Evolutionary conservation across 2,797 vertebrate species (phyloP).

Genomic region (Bradypus variegatus): DNA sequence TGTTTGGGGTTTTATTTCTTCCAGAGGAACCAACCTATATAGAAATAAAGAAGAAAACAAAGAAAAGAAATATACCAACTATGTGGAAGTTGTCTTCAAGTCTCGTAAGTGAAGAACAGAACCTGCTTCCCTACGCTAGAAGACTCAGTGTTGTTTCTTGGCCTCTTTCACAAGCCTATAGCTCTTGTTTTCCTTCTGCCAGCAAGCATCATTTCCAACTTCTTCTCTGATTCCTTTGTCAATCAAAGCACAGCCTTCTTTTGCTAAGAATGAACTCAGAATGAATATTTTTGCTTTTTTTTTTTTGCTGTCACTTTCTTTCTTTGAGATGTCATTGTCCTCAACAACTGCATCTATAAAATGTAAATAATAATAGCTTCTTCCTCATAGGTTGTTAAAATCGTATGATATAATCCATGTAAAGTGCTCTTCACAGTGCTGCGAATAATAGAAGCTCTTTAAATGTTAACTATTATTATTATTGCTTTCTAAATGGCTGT

Average conservation of each 20-base stretch:
- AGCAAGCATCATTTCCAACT: not conserved
- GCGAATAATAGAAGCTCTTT: conserved; percentile 21
- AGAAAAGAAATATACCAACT: not conserved
- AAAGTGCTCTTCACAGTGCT: conserved; percentile 20
- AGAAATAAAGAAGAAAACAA: not conserved
- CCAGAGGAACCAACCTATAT: not conserved
- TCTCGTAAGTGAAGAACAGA: not conserved
- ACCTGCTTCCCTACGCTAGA: not conserved
- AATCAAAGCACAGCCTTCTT: not conserved
- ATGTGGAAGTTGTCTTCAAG: not conserved
- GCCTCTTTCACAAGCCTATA: not conserved
- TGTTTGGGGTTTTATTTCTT: conserved; percentile 1
- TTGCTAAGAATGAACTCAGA: not conserved
- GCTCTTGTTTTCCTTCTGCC: not conserved
- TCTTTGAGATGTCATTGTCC: not conserved
- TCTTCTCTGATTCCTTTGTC: not conserved
- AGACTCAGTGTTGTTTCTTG: not conserved
- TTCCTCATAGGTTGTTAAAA: conserved; percentile 18
- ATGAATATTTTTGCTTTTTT: not conserved
- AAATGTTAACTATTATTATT: conserved; percentile 37
- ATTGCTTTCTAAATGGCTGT: conserved; percentile 27
- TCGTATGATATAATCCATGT: not conserved
- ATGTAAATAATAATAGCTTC: conserved; percentile 12
- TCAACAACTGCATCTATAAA: not conserved
- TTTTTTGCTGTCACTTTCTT: not conserved